These are phyloP conservation scores for Actinia equina DNA, from an alignment of 64 coral and sea anemone species.

Conservation along the genomic window DNA sequence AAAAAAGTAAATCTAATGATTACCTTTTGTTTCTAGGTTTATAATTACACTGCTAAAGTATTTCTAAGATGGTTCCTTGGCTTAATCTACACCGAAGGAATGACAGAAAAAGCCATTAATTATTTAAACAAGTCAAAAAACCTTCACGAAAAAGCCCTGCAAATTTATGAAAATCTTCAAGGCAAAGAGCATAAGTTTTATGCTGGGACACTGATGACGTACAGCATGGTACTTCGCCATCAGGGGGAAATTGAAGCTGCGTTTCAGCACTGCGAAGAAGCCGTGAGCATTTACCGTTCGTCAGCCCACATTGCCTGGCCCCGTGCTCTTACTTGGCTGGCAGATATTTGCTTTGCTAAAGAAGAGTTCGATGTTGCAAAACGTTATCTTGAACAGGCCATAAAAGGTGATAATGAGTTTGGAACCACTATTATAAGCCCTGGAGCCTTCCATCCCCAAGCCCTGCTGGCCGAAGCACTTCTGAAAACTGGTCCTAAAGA, in stretches of 20 bases:
- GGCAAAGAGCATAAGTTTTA: constrained; percentile 68
- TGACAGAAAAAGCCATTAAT: not conserved
- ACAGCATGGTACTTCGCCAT: constrained; percentile 44
- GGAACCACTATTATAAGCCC: constrained; percentile 48
- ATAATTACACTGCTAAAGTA: constrained; percentile 83
- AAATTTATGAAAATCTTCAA: constrained; percentile 61
- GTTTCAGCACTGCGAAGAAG: constrained; percentile 38
- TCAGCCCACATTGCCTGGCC: constrained; percentile 78
- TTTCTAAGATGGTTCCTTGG: constrained; percentile 70
- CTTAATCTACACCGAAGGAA: constrained; percentile 17
- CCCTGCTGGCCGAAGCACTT: constrained; percentile 54
- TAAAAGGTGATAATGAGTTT: constrained; percentile 22
- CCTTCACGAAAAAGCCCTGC: constrained; percentile 64
- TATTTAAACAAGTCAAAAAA: constrained; percentile 42
- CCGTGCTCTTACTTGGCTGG: constrained; percentile 65
- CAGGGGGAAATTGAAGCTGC: constrained; percentile 46
- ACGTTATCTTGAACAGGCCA: constrained; percentile 45
- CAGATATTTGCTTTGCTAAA: constrained; percentile 56
- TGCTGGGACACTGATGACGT: constrained; percentile 66
- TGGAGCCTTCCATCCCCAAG: constrained; percentile 67
- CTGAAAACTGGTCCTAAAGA: constrained; percentile 26
- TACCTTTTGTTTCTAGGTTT: constrained; percentile 17
- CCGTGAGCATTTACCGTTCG: constrained; percentile 59
- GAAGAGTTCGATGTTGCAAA: constrained; percentile 35
- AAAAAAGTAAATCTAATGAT: too few species aligned